These are phyloP conservation scores for Varanus komodoensis DNA, from an alignment of 2,113 vertebrate genomes.

Conservation along the genomic window DNA sequence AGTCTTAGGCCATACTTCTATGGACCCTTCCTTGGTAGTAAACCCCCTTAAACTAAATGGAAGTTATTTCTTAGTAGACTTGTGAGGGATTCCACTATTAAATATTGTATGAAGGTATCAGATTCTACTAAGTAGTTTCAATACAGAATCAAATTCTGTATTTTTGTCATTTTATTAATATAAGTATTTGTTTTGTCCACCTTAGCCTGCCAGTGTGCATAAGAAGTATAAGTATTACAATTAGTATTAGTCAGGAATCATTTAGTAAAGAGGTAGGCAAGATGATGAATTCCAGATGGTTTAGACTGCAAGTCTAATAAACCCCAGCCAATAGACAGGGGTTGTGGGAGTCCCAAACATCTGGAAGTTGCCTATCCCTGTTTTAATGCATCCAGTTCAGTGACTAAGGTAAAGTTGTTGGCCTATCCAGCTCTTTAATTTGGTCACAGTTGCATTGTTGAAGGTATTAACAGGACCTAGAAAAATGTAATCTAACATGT, in stretches of 20 bases:
- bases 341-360: no score
- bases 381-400: neutral
- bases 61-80: neutral
- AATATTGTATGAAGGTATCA: slow-evolving; percentile 35
- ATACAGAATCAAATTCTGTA: slow-evolving; percentile 45
- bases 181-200: neutral
- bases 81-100: neutral
- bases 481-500: neutral
- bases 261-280: no score
- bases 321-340: no score
- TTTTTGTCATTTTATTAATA: slow-evolving; percentile 31
- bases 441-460: neutral
- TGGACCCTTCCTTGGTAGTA: neutral
- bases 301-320: no score
- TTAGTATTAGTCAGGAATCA: neutral
- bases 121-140: slow-evolving; percentile 38
- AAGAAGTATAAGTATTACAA: neutral
- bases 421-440: neutral
- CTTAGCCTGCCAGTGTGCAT: rapidly evolving
- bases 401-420: neutral
- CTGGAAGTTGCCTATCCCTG: no score
- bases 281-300: no score
- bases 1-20: slow-evolving; percentile 5
- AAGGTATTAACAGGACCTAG: neutral
- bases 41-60: neutral